Evolutionary conservation across 2,113 vertebrate genomes (phyloP).

Genomic region (Cyprinodon tularosa): DNA sequence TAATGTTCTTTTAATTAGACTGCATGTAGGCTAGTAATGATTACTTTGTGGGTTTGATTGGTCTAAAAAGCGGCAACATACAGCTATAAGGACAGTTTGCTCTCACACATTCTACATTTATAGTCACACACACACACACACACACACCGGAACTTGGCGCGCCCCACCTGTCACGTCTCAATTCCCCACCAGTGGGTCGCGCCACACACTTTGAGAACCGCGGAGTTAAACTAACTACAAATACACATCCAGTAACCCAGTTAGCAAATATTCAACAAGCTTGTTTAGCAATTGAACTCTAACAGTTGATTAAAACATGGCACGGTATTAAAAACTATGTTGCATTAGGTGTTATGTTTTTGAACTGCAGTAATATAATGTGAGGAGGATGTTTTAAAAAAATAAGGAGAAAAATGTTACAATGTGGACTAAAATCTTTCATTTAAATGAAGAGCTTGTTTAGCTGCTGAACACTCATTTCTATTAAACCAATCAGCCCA

Average conservation of each 20-base stretch:
- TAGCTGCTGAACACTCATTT: constrained; percentile 19
- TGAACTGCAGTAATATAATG: not conserved
- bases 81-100: too few species aligned
- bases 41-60: too few species aligned
- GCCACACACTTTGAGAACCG: too few species aligned
- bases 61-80: too few species aligned
- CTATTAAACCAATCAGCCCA: constrained; percentile 47
- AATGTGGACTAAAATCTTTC: not conserved
- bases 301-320: not conserved
- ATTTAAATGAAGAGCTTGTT: constrained; percentile 34
- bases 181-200: too few species aligned
- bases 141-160: too few species aligned
- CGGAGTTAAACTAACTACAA: not conserved
- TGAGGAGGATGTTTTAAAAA: not conserved
- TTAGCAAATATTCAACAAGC: constrained; percentile 19
- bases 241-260: constrained; percentile 42
- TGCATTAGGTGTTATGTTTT: not conserved
- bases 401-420: not conserved
- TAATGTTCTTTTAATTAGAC: too few species aligned
- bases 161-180: too few species aligned
- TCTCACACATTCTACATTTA: too few species aligned
- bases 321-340: not conserved
- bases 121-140: too few species aligned
- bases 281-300: constrained; percentile 4
- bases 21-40: too few species aligned